Conservation (phyloP, 2,797 vertebrate species). For the Phrynocephalus vlangalii region DNA sequence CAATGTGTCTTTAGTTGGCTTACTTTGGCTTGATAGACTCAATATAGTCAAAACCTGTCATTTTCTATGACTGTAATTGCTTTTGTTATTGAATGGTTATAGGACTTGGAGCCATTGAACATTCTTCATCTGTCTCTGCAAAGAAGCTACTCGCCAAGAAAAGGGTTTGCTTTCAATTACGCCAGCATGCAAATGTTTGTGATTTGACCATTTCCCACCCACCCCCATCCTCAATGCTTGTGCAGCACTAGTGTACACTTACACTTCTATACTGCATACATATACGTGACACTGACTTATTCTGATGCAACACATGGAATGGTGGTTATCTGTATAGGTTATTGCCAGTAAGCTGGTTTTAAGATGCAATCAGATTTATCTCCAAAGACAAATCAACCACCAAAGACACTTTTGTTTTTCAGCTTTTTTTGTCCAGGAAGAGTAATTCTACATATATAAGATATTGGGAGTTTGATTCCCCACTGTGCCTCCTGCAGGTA, state of each 20-base stretch:
- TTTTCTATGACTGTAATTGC: conserved; percentile 58
- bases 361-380: neutral
- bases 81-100: conserved; percentile 79
- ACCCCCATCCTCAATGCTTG: conserved; percentile 51
- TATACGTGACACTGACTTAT: conserved; percentile 55
- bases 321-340: neutral
- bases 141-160: conserved; percentile 68
- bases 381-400: conserved; percentile 19
- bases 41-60: conserved; percentile 22
- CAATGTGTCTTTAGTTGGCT: conserved; percentile 30
- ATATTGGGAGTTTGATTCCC: too few relatives aligned
- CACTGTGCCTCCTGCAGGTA: too few relatives aligned
- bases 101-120: conserved; percentile 75
- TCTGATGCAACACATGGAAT: conserved; percentile 68
- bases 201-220: conserved; percentile 9
- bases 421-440: neutral
- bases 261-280: conserved; percentile 16
- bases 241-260: conserved; percentile 14
- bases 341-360: conserved; percentile 4
- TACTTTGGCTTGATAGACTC: conserved; percentile 1
- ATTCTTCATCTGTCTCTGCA: conserved; percentile 71
- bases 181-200: conserved; percentile 74
- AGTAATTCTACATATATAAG: neutral
- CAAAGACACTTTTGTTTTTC: neutral
- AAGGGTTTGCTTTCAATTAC: conserved; percentile 76